Percentiles rank a stretch among this genome's conserved stretches.
phyloP scores from a whole-genome alignment of 2,888 invertebrate genomes.

The Neoaliturus tenellus region DNA sequence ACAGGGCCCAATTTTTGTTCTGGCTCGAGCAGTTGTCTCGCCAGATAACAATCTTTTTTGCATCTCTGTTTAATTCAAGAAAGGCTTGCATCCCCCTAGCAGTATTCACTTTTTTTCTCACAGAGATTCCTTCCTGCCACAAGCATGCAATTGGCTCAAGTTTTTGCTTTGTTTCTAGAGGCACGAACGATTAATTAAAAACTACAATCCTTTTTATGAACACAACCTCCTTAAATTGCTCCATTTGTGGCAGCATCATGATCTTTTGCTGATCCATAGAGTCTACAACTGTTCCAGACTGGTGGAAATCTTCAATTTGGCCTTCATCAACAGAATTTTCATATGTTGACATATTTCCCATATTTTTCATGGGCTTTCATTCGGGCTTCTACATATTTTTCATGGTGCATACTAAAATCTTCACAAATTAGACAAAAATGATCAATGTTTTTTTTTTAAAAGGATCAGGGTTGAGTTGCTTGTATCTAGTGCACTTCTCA shows the following conservation, averaged over 20 bases:
- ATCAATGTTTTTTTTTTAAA: neutral
- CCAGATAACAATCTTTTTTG: constrained; percentile 65
- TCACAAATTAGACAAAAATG: neutral
- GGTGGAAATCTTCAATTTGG: neutral
- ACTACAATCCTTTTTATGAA: neutral
- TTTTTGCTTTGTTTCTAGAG: constrained; percentile 46
- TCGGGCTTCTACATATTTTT: constrained; percentile 1
- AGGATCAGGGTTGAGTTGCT: neutral
- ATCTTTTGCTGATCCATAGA: neutral
- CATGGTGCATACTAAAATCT: neutral
- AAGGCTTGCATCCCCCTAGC: constrained; percentile 65
- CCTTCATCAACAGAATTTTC: neutral
- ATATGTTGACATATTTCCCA: neutral
- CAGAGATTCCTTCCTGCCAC: constrained; percentile 69
- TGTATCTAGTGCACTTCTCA: constrained; percentile 9
- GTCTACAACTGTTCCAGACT: neutral
- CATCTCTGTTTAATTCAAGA: constrained; percentile 64
- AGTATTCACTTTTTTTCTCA: constrained; percentile 68
- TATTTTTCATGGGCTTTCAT: too few species aligned
- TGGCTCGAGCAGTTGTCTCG: constrained; percentile 67
- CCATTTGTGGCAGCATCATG: neutral
- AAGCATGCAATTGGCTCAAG: constrained; percentile 60
- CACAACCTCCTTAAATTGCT: neutral
- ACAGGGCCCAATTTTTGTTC: constrained; percentile 58
- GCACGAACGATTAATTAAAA: constrained; percentile 57